Evolutionary conservation across 2,797 vertebrate species (phyloP), one percentile per base, ranked within the genome.

Genomic region (Odontamblyopus lacepedii): DNA sequence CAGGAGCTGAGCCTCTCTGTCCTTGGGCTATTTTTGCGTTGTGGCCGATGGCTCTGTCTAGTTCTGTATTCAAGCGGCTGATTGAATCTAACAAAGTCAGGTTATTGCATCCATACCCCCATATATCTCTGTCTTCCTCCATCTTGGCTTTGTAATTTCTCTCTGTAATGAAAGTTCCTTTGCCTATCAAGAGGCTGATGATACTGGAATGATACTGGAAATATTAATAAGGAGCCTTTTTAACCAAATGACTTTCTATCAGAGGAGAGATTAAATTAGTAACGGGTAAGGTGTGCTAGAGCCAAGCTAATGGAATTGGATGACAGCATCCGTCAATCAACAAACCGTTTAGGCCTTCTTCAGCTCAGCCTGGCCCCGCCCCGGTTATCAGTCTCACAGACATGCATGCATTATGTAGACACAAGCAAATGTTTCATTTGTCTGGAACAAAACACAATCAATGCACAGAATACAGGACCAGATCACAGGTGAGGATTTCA

Each of bases 201-300:
- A 69, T 69, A 69, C 67, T 68, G 67, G 92, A 92, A 94, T 93
- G 84, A 93, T 84, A 89, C 85, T 86, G 83, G 90, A 92, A 90
- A 92, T 89, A 90, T 92, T 95, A 94, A 94, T 92, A 92, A 90
- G 88, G 74, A 27, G 86, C 78, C 83, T 89, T 94, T 90, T 92
- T 91, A 92, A 90, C 88, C 79, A 93, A 93, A 92, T 92, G 88
- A 92, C 89, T 91, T 90, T 88, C 83, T 90, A 90, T 91, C 85
- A 89, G 76, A 87, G 85, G 77, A 16, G 23, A 90, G 89, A 92
- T 91, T 91, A 89, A 94, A 93, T 94, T 93, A 94, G 91, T 80
- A 88, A 87, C 75, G 62, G 63, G 75, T 83, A 92, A 92, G 90
- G 90, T 92, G 87, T 87, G 85, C 74, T 60, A 85, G 84, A 83